phyloP scores from a whole-genome alignment of 2,113 vertebrate species.

The Callaeas wilsoni region DNA sequence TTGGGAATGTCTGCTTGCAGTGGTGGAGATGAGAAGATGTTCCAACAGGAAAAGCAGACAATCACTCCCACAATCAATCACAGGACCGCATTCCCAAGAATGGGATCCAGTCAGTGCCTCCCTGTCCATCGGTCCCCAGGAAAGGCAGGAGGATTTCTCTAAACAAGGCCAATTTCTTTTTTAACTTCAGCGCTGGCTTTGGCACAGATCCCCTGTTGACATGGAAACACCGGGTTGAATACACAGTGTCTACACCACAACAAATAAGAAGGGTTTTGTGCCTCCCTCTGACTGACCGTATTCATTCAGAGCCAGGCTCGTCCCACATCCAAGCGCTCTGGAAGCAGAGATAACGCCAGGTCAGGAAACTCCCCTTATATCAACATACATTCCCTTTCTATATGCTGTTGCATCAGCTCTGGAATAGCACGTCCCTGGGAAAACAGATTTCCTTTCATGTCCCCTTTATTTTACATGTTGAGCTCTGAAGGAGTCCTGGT shows the following conservation, averaged over 20 bases:
- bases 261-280: slow-evolving; percentile 24
- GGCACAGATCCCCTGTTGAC: slow-evolving; percentile 15
- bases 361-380: neutral
- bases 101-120: neutral
- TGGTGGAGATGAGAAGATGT: neutral
- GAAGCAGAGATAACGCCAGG: neutral
- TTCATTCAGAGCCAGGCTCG: neutral
- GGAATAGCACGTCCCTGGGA: neutral
- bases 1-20: neutral
- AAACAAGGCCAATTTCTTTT: neutral
- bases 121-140: neutral
- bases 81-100: neutral
- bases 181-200: neutral
- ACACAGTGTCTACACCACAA: slow-evolving; percentile 11
- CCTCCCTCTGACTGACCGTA: neutral
- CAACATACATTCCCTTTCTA: neutral
- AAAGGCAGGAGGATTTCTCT: neutral
- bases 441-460: neutral
- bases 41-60: neutral
- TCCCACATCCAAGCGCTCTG: neutral
- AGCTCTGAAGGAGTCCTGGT: neutral
- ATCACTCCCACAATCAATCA: neutral
- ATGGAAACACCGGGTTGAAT: slow-evolving; percentile 31
- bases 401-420: neutral
- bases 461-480: neutral